Evolutionary conservation across 2,797 vertebrate species (phyloP).

Genomic region (Arrhamphus sclerolepis): DNA sequence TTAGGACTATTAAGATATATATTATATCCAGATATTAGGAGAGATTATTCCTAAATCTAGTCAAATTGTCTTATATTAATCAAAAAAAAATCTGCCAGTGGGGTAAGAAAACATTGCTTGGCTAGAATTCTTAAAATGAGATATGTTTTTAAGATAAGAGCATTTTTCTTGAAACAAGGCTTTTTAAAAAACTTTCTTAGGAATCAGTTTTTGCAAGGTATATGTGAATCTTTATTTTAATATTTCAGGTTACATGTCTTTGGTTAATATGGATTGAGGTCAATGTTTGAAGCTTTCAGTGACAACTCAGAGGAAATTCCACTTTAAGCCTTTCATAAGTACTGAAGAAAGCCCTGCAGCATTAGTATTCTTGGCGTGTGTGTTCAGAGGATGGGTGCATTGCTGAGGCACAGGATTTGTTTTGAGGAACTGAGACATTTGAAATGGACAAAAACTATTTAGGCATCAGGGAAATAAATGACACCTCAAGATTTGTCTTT

Average conservation of each 20-base stretch:
- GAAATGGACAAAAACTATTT: not conserved
- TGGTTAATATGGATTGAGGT: slow-evolving; percentile 20
- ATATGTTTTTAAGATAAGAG: no score
- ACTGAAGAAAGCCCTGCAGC: slow-evolving; percentile 5
- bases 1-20: no score
- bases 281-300: slow-evolving; percentile 10
- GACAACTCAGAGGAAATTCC: slow-evolving; percentile 8
- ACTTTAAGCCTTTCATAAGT: slow-evolving; percentile 15
- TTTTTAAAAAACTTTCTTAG: no score
- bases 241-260: slow-evolving; percentile 6
- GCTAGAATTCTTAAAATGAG: no score
- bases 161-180: no score
- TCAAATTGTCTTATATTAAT: no score
- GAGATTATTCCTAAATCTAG: no score
- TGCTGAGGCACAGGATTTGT: not conserved
- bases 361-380: not conserved
- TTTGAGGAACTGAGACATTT: not conserved
- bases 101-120: no score
- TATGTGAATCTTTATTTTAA: not conserved
- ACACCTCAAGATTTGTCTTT: not conserved
- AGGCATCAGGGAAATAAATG: not conserved
- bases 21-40: no score
- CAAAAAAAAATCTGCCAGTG: no score
- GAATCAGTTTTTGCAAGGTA: no score
- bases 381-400: not conserved